A percentile compares a stretch with the other conserved stretches of the same genome.
phyloP scores from a whole-genome alignment of 2,113 vertebrate genomes.

The Tupaia chinensis region DNA sequence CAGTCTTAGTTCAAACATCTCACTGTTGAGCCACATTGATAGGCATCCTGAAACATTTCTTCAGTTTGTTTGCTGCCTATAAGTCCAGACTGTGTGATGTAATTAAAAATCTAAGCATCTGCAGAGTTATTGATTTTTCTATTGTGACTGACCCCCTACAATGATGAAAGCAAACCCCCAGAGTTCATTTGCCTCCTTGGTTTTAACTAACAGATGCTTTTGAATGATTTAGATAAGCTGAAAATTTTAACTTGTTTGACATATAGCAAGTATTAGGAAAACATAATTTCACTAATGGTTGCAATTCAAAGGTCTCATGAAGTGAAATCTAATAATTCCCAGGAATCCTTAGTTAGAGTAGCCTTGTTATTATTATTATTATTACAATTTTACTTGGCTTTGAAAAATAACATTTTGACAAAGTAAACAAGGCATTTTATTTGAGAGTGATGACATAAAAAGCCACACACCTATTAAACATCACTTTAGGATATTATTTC shows the following conservation, averaged over 20 bases:
- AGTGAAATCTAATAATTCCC: background rate
- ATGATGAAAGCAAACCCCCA: conserved; percentile 6
- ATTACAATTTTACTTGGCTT: background rate
- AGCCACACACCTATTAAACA: background rate
- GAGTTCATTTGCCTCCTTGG: background rate
- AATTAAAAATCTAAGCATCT: background rate
- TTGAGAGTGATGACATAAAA: background rate
- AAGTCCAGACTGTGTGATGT: background rate
- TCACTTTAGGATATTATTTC: background rate
- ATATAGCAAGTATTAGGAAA: background rate
- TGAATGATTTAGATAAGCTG: background rate
- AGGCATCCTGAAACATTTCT: background rate
- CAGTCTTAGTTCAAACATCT: background rate
- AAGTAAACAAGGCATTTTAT: conserved; percentile 23
- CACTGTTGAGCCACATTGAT: background rate
- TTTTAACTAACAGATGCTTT: conserved; percentile 38
- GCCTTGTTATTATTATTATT: background rate
- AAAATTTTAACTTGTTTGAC: background rate
- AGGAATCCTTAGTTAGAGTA: background rate
- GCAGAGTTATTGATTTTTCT: background rate
- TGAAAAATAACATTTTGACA: conserved; percentile 46
- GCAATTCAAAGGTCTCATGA: background rate
- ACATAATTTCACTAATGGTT: background rate
- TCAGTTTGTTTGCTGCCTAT: background rate
- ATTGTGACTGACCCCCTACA: background rate